Base-by-base conservation (phyloP, 2,888 invertebrate species). In the Ochropleura plecta region DNA sequence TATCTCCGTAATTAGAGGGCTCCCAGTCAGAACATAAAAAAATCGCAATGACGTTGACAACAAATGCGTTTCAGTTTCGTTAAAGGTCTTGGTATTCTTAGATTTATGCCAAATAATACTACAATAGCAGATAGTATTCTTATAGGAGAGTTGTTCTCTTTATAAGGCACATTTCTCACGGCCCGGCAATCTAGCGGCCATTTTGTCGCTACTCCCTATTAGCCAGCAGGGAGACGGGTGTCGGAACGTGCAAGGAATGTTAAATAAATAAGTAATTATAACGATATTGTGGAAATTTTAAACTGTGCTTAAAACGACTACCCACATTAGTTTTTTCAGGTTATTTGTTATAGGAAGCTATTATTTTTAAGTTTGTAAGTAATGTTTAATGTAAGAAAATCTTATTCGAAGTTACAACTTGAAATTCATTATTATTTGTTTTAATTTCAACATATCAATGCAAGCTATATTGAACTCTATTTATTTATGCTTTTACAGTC, bases 351-450 rank as follows among this genome's bases (percentile, higher is more conserved):
- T 55, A 30, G 18, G 42, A 48, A 55, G 10, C 5, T 62, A 44
- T 68, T 42, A 53, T 49, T 14, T 59, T 53, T 68, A 72, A 71
- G 62, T 66, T 46, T 30, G 30, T 30, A n/a, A 7, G n/a, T 69
- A 63, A 14, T 69, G 48, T 20, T n/a, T 42, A 67, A 55, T 70
- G 7, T 73, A 78, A 60, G 49, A 66, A 46, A 81, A 83, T 76
- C 74, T 81, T 71, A 78, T 7, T 63, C 62, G 2, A 42, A 60
- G 42, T 62, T 30, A 30, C 30, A 30, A 30, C 30, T 30, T 62
- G 5, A 46, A 57, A 70, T 72, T 53, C 20, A 51, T 76, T 55
- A 63, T 55, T 44, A 10, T 46, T 60, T 53, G 1, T 70, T 55
- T 59, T 12, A 12, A 44, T 66, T 68, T 48, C 4, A 55, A 64